These are phyloP conservation scores for Hormaphis cornu DNA, from an alignment of 1,140 invertebrate species.

Conservation along the genomic window DNA sequence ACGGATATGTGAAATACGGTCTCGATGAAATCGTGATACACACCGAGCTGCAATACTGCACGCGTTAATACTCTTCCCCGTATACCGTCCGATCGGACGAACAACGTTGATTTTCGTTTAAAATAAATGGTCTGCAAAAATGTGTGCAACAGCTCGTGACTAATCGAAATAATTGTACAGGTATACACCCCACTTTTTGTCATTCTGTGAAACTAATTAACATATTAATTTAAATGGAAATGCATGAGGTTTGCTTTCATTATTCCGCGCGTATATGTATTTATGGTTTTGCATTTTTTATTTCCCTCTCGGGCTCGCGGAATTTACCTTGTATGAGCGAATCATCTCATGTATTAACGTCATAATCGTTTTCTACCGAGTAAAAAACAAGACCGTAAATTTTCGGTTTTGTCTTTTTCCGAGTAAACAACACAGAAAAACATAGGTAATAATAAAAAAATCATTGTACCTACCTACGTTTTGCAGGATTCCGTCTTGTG, in stretches of 20 bases:
- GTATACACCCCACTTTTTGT: not conserved
- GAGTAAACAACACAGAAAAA: no score
- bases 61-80: not conserved
- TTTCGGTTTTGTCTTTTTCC: no score
- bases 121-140: slow-evolving; percentile 1
- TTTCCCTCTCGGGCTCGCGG: not conserved
- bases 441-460: no score
- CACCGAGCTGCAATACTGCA: no score
- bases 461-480: no score
- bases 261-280: not conserved
- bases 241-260: not conserved
- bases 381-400: no score
- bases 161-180: slow-evolving; percentile 19
- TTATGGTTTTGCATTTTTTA: not conserved
- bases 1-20: not conserved
- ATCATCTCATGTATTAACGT: no score
- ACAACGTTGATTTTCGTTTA: not conserved
- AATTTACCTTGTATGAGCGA: not conserved
- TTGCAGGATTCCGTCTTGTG: no score
- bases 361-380: no score
- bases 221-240: slow-evolving; percentile 28
- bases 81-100: not conserved
- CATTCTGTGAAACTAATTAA: slow-evolving; percentile 1
- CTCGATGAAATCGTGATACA: not conserved
- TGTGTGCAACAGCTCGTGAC: slow-evolving; percentile 25